phyloP scores from a whole-genome alignment of 1,140 invertebrate species.

The Homarus americanus region DNA sequence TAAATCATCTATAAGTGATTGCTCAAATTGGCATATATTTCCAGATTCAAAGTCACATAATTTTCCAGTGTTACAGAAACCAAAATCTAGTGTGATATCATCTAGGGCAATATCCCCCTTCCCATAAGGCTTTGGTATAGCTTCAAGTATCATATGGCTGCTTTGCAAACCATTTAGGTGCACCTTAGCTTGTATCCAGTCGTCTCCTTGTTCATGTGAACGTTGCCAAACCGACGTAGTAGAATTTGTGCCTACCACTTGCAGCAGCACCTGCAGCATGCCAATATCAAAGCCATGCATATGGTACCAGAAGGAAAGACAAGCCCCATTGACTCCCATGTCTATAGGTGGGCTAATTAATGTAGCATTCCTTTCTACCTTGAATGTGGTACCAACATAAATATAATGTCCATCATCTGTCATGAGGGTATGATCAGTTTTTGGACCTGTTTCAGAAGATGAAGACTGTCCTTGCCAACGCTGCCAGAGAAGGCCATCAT shows the following conservation, averaged over 20 bases:
- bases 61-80: slow-evolving; percentile 1
- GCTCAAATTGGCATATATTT: slow-evolving; percentile 56
- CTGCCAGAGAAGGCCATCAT: slow-evolving; percentile 53
- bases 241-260: neutral
- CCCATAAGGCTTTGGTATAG: slow-evolving; percentile 20
- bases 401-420: slow-evolving; percentile 53
- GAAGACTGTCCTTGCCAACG: slow-evolving; percentile 46
- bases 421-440: slow-evolving; percentile 49
- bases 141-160: slow-evolving; percentile 28
- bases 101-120: slow-evolving; percentile 57
- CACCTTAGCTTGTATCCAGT: slow-evolving; percentile 54
- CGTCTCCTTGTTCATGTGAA: slow-evolving; percentile 49
- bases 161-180: slow-evolving; percentile 6
- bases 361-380: neutral
- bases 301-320: slow-evolving; percentile 65
- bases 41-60: slow-evolving; percentile 61
- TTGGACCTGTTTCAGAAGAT: slow-evolving; percentile 44
- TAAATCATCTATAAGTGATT: slow-evolving; percentile 43
- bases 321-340: slow-evolving; percentile 29
- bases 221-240: slow-evolving; percentile 24
- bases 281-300: slow-evolving; percentile 65
- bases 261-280: slow-evolving; percentile 8
- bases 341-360: slow-evolving; percentile 40
- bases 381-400: slow-evolving; percentile 40
- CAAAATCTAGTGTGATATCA: slow-evolving; percentile 54